A percentile compares a stretch with the other conserved stretches of the same genome.
Conservation (phyloP, 2,888 invertebrate genomes). For the Lithophane socia region DNA sequence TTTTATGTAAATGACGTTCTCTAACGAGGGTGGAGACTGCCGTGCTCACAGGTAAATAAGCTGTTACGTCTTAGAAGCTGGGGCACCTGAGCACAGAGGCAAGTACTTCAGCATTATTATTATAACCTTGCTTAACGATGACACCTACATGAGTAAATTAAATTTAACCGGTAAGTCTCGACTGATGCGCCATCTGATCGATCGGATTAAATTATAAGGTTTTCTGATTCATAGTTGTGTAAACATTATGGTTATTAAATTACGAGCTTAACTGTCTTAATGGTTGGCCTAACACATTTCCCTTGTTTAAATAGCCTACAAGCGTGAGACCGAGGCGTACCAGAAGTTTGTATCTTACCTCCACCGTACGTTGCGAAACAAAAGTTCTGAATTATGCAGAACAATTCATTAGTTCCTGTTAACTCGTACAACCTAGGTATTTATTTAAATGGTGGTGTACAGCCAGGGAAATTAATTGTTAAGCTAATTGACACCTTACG, state of each 20-base stretch:
- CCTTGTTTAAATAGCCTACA: constrained; percentile 34
- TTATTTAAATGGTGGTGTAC: neutral
- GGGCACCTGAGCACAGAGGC: constrained; percentile 26
- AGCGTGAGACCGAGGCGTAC: constrained; percentile 15
- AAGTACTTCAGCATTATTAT: constrained; percentile 27
- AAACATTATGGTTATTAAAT: constrained; percentile 9
- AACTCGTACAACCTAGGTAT: neutral
- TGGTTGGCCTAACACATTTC: neutral
- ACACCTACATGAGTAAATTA: neutral
- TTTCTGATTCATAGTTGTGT: neutral
- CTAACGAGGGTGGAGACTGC: constrained; percentile 38
- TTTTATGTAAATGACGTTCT: constrained; percentile 51
- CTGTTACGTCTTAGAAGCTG: constrained; percentile 42
- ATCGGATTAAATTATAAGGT: too few relatives aligned
- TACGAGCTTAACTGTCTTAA: constrained; percentile 2
- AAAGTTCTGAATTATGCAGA: constrained; percentile 34
- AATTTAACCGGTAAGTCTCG: too few relatives aligned
- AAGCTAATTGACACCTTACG: neutral
- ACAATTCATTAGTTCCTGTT: constrained; percentile 14
- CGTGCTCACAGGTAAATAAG: constrained; percentile 41
- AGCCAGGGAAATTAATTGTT: neutral
- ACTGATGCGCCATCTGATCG: too few relatives aligned
- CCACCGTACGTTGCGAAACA: constrained; percentile 6
- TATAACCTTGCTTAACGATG: constrained; percentile 27
- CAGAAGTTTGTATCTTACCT: constrained; percentile 31